phyloP scores from a whole-genome alignment of 1,140 invertebrate genomes.

The Habropoda laboriosa region DNA sequence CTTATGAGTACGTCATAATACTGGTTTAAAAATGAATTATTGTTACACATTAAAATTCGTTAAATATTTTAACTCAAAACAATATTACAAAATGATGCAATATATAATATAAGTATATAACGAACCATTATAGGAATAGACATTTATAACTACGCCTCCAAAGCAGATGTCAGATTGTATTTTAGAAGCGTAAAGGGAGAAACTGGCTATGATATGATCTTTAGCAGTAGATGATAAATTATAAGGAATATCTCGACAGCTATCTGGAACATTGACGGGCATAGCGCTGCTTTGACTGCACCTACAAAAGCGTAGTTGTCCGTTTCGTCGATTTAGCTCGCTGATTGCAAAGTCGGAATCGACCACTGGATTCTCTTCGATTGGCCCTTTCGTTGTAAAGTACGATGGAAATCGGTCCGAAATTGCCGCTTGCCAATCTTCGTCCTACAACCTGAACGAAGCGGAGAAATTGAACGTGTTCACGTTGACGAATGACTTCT shows the following conservation, averaged over 20 bases:
- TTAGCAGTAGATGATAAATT: conserved; percentile 19
- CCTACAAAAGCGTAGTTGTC: conserved; percentile 14
- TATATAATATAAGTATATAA: too few species aligned
- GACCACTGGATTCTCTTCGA: conserved; percentile 56
- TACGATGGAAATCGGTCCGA: conserved; percentile 66
- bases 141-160: neutral
- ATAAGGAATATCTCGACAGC: conserved; percentile 28
- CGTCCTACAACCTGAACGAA: conserved; percentile 40
- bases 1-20: too few species aligned
- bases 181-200: conserved; percentile 37
- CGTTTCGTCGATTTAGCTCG: conserved; percentile 49
- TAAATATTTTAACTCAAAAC: too few species aligned
- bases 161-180: too few species aligned
- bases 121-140: too few species aligned
- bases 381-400: conserved; percentile 65
- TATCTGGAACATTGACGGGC: conserved; percentile 14
- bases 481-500: conserved; percentile 51
- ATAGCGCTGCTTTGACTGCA: neutral
- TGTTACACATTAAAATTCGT: too few species aligned
- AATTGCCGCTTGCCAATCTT: conserved; percentile 67
- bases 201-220: conserved; percentile 31
- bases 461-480: conserved; percentile 46
- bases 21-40: too few species aligned
- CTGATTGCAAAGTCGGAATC: conserved; percentile 62
- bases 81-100: too few species aligned